Percentiles rank a stretch among this genome's conserved stretches.
Evolutionary conservation across 2,888 invertebrate genomes (phyloP).

Genomic region (Ennomos quercinarius): DNA sequence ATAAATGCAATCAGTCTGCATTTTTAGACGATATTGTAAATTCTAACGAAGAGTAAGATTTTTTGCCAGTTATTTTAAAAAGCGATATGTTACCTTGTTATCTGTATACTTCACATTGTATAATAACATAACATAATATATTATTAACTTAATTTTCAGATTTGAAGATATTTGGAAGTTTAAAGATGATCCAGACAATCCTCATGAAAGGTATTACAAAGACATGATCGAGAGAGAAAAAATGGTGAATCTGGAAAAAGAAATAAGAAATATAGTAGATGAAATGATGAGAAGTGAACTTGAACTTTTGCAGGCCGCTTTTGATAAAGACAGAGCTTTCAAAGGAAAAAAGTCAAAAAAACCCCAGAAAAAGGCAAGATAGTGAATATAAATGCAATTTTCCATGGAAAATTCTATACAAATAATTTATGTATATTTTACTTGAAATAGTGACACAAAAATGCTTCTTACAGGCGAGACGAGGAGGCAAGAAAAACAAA

Average conservation of each 20-base stretch:
- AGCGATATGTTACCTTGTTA: no score
- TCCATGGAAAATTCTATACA: neutral
- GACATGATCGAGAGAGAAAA: conserved; percentile 95
- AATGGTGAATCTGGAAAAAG: conserved; percentile 92
- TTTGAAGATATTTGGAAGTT: conserved; percentile 94
- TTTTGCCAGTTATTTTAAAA: no score
- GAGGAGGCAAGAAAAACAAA: conserved; percentile 94
- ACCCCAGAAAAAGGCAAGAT: conserved; percentile 87
- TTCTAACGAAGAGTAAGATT: conserved; percentile 89
- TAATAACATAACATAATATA: no score
- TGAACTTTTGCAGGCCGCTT: conserved; percentile 89
- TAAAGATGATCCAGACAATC: conserved; percentile 91
- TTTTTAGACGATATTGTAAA: conserved; percentile 90
- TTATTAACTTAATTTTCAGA: conserved; percentile 52
- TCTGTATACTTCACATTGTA: no score
- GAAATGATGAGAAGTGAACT: conserved; percentile 90
- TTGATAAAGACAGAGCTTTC: conserved; percentile 88
- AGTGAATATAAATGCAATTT: neutral
- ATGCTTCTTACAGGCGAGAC: conserved; percentile 80
- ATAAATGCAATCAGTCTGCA: conserved; percentile 89
- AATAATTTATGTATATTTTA: neutral
- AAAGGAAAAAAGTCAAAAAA: conserved; percentile 92
- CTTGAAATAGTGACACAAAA: neutral
- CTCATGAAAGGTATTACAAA: conserved; percentile 90
- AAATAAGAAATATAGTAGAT: conserved; percentile 93